Evolutionary conservation across 2,888 invertebrate genomes (phyloP).

Genomic region (Latrodectus elegans): DNA sequence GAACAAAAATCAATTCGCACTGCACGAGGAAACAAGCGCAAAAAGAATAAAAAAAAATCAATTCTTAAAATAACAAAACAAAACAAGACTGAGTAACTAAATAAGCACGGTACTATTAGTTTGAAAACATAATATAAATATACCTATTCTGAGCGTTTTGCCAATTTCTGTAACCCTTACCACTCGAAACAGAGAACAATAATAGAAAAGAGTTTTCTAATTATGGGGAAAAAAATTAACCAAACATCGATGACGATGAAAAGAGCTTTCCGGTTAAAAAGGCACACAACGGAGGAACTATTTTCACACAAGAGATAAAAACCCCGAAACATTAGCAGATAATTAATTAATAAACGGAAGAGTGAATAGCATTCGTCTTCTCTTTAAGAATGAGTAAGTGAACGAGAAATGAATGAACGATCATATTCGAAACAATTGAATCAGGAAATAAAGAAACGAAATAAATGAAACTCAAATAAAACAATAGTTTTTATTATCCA

Average conservation of each 20-base stretch:
- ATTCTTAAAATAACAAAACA: too few relatives aligned
- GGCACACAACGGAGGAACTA: not conserved
- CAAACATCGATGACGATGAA: not conserved
- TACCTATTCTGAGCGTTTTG: too few relatives aligned
- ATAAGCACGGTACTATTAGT: too few relatives aligned
- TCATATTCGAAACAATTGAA: not conserved
- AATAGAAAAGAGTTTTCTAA: not conserved
- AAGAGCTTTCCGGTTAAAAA: slow-evolving; percentile 8
- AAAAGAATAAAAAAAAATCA: too few relatives aligned
- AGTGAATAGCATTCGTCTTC: slow-evolving; percentile 33
- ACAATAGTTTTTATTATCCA: not conserved
- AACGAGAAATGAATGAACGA: not conserved
- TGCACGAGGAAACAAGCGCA: too few relatives aligned
- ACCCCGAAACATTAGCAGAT: slow-evolving; percentile 56
- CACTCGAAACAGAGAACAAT: not conserved
- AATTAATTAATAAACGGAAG: slow-evolving; percentile 59
- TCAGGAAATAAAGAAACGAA: slow-evolving; percentile 5
- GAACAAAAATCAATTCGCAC: too few relatives aligned
- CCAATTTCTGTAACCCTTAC: too few relatives aligned
- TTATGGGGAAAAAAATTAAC: not conserved
- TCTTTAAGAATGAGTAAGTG: not conserved
- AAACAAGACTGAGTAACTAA: too few relatives aligned
- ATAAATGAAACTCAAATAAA: not conserved
- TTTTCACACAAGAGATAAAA: slow-evolving; percentile 41
- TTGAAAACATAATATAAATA: too few relatives aligned